Evolutionary conservation across 2,113 vertebrate species (phyloP).

Genomic region (Odocoileus virginianus): DNA sequence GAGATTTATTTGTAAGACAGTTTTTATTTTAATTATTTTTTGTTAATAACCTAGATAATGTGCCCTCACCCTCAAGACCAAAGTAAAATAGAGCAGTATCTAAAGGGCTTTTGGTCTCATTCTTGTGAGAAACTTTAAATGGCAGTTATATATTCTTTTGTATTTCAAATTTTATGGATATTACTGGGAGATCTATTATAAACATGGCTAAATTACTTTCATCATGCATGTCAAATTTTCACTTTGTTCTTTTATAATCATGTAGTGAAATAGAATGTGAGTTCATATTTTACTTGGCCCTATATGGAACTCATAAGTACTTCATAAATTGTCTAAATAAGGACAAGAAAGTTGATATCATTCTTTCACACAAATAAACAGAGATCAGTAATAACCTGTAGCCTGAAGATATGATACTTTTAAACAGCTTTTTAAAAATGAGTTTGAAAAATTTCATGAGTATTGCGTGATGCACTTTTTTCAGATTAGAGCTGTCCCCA

Average conservation of each 20-base stretch:
- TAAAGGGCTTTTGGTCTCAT: background rate
- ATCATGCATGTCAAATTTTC: background rate
- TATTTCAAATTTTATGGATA: constrained; percentile 2
- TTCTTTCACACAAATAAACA: background rate
- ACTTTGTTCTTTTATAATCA: background rate
- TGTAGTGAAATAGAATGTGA: background rate
- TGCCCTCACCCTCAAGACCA: background rate
- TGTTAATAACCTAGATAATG: background rate
- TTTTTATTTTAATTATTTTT: constrained; percentile 35
- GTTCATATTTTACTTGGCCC: constrained; percentile 34
- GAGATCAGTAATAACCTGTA: background rate
- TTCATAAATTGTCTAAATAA: constrained; percentile 32
- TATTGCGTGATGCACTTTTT: background rate
- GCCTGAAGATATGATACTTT: background rate
- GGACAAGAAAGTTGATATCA: background rate
- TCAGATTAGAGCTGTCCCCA: background rate
- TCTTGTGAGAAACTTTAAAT: constrained; percentile 27
- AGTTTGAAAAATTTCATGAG: background rate
- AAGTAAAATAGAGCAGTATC: constrained; percentile 17
- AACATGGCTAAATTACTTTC: background rate
- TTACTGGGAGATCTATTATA: constrained; percentile 5
- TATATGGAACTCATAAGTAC: background rate
- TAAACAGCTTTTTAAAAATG: background rate
- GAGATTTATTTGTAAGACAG: background rate
- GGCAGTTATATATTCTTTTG: background rate